Conservation (phyloP, 2,888 invertebrate species). For the Hecatera dysodea region DNA sequence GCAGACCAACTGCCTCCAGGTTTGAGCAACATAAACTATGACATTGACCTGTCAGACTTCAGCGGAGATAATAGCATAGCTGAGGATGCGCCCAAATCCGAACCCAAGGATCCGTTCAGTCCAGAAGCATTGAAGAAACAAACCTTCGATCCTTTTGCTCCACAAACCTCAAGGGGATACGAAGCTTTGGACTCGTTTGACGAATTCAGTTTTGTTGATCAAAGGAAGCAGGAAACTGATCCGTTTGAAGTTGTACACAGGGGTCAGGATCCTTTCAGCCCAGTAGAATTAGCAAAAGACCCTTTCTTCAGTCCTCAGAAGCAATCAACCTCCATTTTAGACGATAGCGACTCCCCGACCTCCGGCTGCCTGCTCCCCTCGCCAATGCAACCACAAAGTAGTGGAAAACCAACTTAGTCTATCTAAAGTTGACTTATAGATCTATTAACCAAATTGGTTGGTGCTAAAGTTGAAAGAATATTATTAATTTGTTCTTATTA, state of each 20-base stretch:
- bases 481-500: constrained; percentile 61
- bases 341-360: constrained; percentile 84
- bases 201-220: constrained; percentile 80
- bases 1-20: constrained; percentile 90
- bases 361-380: constrained; percentile 90
- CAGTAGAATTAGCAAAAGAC: constrained; percentile 55
- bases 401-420: constrained; percentile 71
- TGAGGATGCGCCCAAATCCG: constrained; percentile 86
- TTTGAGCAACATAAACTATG: constrained; percentile 93
- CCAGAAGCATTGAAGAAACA: constrained; percentile 85
- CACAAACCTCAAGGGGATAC: constrained; percentile 77
- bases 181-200: constrained; percentile 80
- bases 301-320: constrained; percentile 63
- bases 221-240: constrained; percentile 72
- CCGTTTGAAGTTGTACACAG: constrained; percentile 83
- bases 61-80: constrained; percentile 94
- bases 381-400: constrained; percentile 90
- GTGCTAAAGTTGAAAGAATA: constrained; percentile 66
- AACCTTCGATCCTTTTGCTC: constrained; percentile 89
- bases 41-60: constrained; percentile 94
- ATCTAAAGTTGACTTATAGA: constrained; percentile 37
- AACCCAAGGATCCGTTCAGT: constrained; percentile 90
- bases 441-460: constrained; percentile 64
- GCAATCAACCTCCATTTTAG: constrained; percentile 80
- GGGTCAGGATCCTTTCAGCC: constrained; percentile 70